Conservation (phyloP, 2,888 invertebrate genomes). For the Euplagia quadripunctaria region DNA sequence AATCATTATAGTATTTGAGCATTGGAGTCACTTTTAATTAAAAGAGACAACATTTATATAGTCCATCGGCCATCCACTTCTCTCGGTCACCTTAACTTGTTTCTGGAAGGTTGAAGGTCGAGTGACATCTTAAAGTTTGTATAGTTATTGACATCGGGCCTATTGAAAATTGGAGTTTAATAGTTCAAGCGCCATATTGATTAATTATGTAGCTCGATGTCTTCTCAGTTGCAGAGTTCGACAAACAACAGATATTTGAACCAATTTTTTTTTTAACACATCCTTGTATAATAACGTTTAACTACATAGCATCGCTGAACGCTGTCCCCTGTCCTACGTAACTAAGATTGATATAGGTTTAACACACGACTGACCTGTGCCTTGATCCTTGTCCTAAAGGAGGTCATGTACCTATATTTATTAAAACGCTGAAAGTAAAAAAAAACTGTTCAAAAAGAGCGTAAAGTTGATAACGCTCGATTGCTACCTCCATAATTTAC, state of each 20-base stretch:
- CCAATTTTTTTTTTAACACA: too few relatives aligned
- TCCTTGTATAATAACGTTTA: conserved; percentile 16
- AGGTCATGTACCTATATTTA: conserved; percentile 9
- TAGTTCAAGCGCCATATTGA: conserved; percentile 11
- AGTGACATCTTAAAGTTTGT: conserved; percentile 3
- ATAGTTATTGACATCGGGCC: conserved; percentile 15
- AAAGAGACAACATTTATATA: not conserved
- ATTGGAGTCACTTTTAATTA: not conserved
- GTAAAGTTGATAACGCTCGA: not conserved
- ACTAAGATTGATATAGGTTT: conserved; percentile 23
- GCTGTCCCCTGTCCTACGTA: conserved; percentile 9
- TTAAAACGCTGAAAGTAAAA: not conserved
- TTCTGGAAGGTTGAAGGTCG: conserved; percentile 2
- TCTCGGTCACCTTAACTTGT: not conserved
- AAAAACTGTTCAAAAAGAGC: not conserved
- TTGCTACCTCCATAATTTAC: not conserved
- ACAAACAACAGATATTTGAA: too few relatives aligned
- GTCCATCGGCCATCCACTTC: not conserved
- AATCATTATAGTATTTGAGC: too few relatives aligned
- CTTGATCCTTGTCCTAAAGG: conserved; percentile 8
- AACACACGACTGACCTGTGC: conserved; percentile 7
- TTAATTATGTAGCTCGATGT: conserved; percentile 12
- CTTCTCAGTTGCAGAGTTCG: not conserved
- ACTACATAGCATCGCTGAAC: conserved; percentile 19
- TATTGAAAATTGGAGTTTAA: conserved; percentile 8